Evolutionary conservation across 2,888 invertebrate genomes (phyloP).

Genomic region (Proisotoma minuta): DNA sequence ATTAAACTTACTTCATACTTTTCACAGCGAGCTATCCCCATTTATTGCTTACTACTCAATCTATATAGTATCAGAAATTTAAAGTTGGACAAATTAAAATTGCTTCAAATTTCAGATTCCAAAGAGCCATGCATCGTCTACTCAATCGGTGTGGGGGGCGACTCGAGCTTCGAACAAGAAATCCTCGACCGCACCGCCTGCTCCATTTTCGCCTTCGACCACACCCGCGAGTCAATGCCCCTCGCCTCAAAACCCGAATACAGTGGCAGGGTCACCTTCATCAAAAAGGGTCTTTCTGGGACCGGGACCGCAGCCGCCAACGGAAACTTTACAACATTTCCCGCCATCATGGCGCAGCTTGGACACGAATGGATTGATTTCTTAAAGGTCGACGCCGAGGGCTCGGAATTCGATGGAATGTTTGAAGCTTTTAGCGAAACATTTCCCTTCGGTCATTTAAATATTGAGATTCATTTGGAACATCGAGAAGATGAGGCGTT

Average conservation of each 20-base stretch:
- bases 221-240: background rate
- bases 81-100: too few relatives aligned
- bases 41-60: too few relatives aligned
- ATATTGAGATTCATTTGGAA: background rate
- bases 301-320: too few relatives aligned
- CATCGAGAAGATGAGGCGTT: too few relatives aligned
- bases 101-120: too few relatives aligned
- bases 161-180: background rate
- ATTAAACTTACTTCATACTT: too few relatives aligned
- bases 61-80: too few relatives aligned
- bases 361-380: background rate
- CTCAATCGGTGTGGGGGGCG: constrained; percentile 22
- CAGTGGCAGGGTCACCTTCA: background rate
- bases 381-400: background rate
- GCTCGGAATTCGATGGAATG: background rate
- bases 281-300: background rate
- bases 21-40: too few relatives aligned
- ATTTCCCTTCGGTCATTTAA: background rate
- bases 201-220: background rate
- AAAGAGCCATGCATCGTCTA: constrained; percentile 13
- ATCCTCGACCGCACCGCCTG: background rate
- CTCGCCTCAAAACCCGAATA: background rate
- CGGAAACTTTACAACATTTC: background rate
- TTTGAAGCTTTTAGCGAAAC: background rate
- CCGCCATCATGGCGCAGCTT: background rate